Conservation (phyloP, 2,113 vertebrate genomes). For the Mustelus asterias region DNA sequence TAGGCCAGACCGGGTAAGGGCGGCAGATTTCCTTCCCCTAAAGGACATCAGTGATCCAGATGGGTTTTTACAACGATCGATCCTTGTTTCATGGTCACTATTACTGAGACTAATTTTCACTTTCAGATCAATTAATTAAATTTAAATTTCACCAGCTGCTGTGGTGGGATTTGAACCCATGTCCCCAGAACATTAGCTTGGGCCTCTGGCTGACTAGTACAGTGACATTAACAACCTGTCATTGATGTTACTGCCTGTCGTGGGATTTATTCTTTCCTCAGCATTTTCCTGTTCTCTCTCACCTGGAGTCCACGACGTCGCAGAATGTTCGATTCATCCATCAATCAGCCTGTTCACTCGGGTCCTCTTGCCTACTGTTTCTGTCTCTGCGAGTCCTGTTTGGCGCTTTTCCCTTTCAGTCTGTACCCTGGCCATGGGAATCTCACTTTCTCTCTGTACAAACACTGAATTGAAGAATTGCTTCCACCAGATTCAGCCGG, state of each 20-base stretch:
- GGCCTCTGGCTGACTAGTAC: not conserved
- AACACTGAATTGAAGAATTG: not conserved
- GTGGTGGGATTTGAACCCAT: too few species aligned
- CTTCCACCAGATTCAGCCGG: not conserved
- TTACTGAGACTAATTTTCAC: too few species aligned
- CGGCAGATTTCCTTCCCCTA: too few species aligned
- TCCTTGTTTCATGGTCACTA: too few species aligned
- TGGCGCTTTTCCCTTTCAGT: not conserved
- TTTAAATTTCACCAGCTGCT: too few species aligned
- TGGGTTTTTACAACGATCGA: too few species aligned
- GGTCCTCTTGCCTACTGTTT: not conserved
- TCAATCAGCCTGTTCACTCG: conserved; percentile 38
- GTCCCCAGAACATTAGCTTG: too few species aligned
- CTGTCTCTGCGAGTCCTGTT: not conserved
- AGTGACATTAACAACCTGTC: not conserved
- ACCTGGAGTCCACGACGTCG: conserved; percentile 64
- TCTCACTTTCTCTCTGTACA: not conserved
- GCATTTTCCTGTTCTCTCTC: conserved; percentile 40
- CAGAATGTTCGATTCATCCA: conserved; percentile 62
- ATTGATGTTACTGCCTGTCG: not conserved
- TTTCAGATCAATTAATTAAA: too few species aligned
- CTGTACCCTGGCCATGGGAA: not conserved
- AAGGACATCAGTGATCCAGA: too few species aligned
- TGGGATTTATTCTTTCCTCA: not conserved
- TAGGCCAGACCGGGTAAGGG: too few species aligned